Evolutionary conservation across 1,140 invertebrate species (phyloP), one percentile per base, ranked within the genome.

Genomic region (Platyscapa corneri): DNA sequence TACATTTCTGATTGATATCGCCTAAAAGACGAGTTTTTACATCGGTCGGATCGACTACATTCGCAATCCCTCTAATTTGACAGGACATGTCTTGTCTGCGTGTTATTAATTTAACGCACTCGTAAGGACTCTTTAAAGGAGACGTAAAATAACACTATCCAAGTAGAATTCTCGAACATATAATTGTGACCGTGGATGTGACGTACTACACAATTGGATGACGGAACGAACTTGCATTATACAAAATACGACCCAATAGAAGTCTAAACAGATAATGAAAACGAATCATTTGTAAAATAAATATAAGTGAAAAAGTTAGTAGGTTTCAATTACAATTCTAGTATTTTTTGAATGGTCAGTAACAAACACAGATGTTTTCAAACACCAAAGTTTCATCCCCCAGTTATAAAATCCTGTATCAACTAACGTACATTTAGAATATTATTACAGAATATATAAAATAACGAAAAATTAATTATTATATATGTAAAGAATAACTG

Each of bases 11-110:
- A 80, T 83, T 80, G 30, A 79, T 42, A 82, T 88, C 82, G 6
- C 83, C 74, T 23, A 88, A 64, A 77, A 89, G 83, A n/a, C 89
- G 90, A 87, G 92, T 89, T 89, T 90, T 94, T 82, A 91, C 93
- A 88, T 94, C 94, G 16, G 92, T 91, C 88, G 95, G 94, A 93
- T 96, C 94, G 82, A 94, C 92, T 89, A 96, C 94, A 89, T 94
- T 94, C 32, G 95, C 95, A 89, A 95, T 94, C 90, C 94, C 92
- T 93, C 95, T 96, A 81, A 97, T 95, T 94, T 96, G 95, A 91
- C 96, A 96, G 83, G 95, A 95, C 95, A 95, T 96, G 89, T 88
- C 89, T 88, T 80, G 87, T 85, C 16, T 70, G 20, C 30, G 70
- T 82, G 3, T 39, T 37, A n/a, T 53, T 30, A 32, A 60, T 60